A percentile compares a stretch with the other conserved stretches of the same genome.
Conservation (phyloP, 2,797 vertebrate species). For the Falco novaeseelandiae region DNA sequence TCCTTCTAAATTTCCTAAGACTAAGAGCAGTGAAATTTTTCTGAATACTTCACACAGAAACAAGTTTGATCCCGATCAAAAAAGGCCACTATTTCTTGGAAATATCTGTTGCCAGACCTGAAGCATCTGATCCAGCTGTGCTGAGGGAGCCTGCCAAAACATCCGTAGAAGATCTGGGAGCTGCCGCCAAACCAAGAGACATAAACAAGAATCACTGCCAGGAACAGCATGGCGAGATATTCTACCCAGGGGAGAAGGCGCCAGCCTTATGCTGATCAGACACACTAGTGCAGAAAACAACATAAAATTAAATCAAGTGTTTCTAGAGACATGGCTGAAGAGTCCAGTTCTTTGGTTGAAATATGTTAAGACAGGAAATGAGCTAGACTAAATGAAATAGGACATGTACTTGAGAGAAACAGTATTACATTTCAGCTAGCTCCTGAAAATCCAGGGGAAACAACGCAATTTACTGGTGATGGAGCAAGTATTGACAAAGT, state of each 20-base stretch:
- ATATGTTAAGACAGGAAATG: conserved; percentile 16
- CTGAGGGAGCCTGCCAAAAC: conserved; percentile 65
- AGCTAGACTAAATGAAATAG: not conserved
- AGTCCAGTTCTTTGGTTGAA: not conserved
- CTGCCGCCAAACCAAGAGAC: conserved; percentile 68
- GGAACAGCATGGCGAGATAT: conserved; percentile 64
- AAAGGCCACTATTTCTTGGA: conserved; percentile 73
- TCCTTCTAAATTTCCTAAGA: not conserved
- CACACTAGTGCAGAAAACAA: conserved; percentile 35
- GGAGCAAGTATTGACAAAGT: conserved; percentile 13
- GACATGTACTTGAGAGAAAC: not conserved
- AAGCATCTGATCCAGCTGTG: conserved; percentile 71
- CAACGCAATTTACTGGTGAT: not conserved
- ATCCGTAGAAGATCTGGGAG: conserved; percentile 67
- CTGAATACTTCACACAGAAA: conserved; percentile 56
- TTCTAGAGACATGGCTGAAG: conserved; percentile 23
- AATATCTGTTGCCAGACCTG: conserved; percentile 62
- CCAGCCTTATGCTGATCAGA: conserved; percentile 42
- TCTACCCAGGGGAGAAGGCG: conserved; percentile 56
- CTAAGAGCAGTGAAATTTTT: not conserved
- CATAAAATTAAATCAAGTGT: conserved; percentile 34
- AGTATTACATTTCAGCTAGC: not conserved
- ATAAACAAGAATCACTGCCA: conserved; percentile 70
- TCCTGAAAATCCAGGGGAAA: conserved; percentile 22
- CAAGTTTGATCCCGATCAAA: conserved; percentile 51